phyloP scores from a whole-genome alignment of 2,113 vertebrate genomes.

The Dicentrarchus labrax region DNA sequence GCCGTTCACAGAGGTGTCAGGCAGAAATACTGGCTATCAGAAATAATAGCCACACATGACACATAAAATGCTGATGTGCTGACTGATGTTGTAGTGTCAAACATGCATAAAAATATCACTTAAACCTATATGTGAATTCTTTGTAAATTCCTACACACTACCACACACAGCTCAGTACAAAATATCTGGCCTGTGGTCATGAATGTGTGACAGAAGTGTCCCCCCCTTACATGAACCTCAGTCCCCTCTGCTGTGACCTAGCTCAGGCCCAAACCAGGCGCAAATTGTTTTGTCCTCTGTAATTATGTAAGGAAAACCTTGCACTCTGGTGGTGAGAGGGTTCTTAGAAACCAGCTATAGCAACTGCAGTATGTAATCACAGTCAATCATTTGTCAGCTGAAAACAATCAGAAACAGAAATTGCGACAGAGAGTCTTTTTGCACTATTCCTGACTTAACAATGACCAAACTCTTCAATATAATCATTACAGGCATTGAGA shows the following conservation, averaged over 20 bases:
- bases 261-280: background rate
- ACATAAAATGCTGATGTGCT: background rate
- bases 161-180: slow-evolving; percentile 1
- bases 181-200: slow-evolving; percentile 12
- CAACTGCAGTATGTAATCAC: slow-evolving; percentile 26
- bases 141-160: background rate
- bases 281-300: slow-evolving; percentile 31
- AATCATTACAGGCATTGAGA: too few species aligned
- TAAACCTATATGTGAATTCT: background rate
- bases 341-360: slow-evolving; percentile 28
- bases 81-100: background rate
- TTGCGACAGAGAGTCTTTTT: background rate
- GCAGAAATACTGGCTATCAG: background rate
- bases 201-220: background rate
- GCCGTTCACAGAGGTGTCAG: background rate
- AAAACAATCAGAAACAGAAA: background rate
- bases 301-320: slow-evolving; percentile 23
- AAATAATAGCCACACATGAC: slow-evolving; percentile 1
- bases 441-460: background rate
- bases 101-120: background rate
- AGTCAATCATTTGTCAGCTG: slow-evolving; percentile 39
- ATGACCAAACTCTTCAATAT: too few species aligned
- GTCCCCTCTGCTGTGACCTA: slow-evolving; percentile 3
- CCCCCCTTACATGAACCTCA: slow-evolving; percentile 5
- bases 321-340: slow-evolving; percentile 12